These are phyloP conservation scores for Ormia ochracea DNA, from an alignment of 2,888 invertebrate species.

Conservation along the genomic window DNA sequence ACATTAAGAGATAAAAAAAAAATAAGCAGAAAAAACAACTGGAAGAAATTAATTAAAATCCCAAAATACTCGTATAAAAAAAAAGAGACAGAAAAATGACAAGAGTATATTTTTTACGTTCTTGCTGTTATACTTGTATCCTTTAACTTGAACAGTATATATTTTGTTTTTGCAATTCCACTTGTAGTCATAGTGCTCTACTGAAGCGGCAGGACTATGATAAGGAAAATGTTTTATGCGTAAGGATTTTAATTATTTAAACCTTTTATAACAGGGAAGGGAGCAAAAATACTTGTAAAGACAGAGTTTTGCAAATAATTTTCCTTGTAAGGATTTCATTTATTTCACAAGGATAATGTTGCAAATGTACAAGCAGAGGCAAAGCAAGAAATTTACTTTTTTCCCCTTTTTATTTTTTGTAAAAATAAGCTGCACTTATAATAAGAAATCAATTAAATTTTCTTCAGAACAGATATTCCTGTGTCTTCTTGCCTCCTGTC, in stretches of 20 bases:
- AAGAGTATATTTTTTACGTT: slow-evolving; percentile 13
- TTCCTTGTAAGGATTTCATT: slow-evolving; percentile 40
- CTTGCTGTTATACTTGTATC: neutral
- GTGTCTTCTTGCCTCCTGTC: too few species aligned
- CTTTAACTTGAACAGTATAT: slow-evolving; percentile 5
- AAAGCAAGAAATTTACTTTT: neutral
- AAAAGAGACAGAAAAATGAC: slow-evolving; percentile 23
- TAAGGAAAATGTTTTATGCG: slow-evolving; percentile 50
- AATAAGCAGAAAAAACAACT: neutral
- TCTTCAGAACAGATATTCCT: neutral
- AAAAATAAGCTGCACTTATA: slow-evolving; percentile 29
- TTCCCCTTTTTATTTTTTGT: neutral
- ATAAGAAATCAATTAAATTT: slow-evolving; percentile 49
- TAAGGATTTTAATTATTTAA: slow-evolving; percentile 60
- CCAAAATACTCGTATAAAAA: slow-evolving; percentile 23
- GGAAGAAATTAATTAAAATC: slow-evolving; percentile 51
- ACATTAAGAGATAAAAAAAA: neutral
- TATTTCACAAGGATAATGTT: slow-evolving; percentile 45
- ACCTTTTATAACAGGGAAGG: slow-evolving; percentile 42
- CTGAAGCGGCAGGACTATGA: slow-evolving; percentile 23
- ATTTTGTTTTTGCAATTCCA: neutral
- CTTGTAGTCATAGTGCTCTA: slow-evolving; percentile 18
- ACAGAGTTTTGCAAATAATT: slow-evolving; percentile 48
- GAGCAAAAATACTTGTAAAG: neutral
- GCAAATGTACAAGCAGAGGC: neutral